Evolutionary conservation across 2,797 vertebrate species (phyloP), one percentile per base, ranked within the genome.

Genomic region (Sardinella longiceps): DNA sequence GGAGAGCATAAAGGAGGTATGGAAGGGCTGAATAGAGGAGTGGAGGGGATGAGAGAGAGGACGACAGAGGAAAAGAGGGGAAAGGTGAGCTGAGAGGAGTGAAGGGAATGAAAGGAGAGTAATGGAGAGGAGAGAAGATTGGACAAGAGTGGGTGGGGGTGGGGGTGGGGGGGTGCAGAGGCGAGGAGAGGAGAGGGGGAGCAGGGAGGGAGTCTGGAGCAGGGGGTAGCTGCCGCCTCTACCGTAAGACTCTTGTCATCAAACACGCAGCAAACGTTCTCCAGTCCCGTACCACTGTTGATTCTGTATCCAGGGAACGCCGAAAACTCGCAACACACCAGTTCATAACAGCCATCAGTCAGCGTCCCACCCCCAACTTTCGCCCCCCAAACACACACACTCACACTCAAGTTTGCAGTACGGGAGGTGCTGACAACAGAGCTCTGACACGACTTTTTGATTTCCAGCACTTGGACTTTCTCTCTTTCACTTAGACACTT

Each of bases 311-410:
- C 90, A 90, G 89, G 91, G 89, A 92, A 88, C 90, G 87, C 88
- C 82, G 88, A 91, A 91, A 88, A 90, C 90, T 92, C 90, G 91
- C 90, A 86, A 90, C 88, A 88, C 90, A 87, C 88, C 83, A 90
- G 81, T 91, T 92, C 92, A 94, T 92, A 94, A 93, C 93, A 95
- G 94, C 92, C 93, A 93, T 92, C 88, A 88, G 90, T 88, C 91
- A 91, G 85, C 46, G 12, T 86, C 86, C 90, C 46, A 14, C 50
- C 46, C 46, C 46, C n/a, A n/a, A n/a, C 45, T 45, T 9, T 45
- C 45, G 88, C 89, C 88, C 89, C 86, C 88, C 58, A n/a, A n/a
- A n/a, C n/a, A n/a, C n/a, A n/a, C 60, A 87, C 87, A 81, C 20
- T 82, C 50, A 91, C 86, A 90, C 90, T 88, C 63, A 46, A 83